Conservation (phyloP, 2,797 vertebrate genomes). For the Leuciscus waleckii region DNA sequence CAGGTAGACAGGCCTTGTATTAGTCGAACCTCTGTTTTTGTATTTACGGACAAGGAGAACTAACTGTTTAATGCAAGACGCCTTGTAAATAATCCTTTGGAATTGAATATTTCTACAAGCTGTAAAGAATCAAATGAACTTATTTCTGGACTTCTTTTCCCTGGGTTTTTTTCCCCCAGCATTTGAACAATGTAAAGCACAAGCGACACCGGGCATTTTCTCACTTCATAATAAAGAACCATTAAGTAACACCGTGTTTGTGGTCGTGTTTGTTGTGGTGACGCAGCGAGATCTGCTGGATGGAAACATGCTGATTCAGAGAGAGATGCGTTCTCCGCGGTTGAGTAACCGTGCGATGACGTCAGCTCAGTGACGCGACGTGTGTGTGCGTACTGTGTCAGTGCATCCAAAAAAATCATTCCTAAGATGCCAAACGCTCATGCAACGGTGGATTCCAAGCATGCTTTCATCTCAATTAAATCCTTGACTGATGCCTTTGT, state of each 20-base stretch:
- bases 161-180: slow-evolving; percentile 69
- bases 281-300: too few species aligned
- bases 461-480: slow-evolving; percentile 31
- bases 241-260: slow-evolving; percentile 62
- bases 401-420: background rate
- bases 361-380: slow-evolving; percentile 15
- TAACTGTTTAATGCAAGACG: slow-evolving; percentile 68
- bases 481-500: slow-evolving; percentile 3
- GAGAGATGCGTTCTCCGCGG: background rate
- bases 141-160: slow-evolving; percentile 65
- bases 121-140: slow-evolving; percentile 74
- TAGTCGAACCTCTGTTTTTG: slow-evolving; percentile 72
- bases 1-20: slow-evolving; percentile 84
- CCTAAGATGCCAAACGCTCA: background rate
- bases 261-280: slow-evolving; percentile 59
- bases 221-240: slow-evolving; percentile 85
- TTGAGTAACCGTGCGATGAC: background rate
- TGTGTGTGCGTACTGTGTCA: background rate
- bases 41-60: slow-evolving; percentile 66
- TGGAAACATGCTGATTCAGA: slow-evolving; percentile 15
- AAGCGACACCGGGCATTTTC: slow-evolving; percentile 82
- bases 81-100: slow-evolving; percentile 83
- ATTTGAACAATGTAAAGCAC: slow-evolving; percentile 85
- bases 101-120: slow-evolving; percentile 81
- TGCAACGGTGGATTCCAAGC: slow-evolving; percentile 13